Conservation (phyloP, 1,140 invertebrate species). For the Mactra quadrangularis region DNA sequence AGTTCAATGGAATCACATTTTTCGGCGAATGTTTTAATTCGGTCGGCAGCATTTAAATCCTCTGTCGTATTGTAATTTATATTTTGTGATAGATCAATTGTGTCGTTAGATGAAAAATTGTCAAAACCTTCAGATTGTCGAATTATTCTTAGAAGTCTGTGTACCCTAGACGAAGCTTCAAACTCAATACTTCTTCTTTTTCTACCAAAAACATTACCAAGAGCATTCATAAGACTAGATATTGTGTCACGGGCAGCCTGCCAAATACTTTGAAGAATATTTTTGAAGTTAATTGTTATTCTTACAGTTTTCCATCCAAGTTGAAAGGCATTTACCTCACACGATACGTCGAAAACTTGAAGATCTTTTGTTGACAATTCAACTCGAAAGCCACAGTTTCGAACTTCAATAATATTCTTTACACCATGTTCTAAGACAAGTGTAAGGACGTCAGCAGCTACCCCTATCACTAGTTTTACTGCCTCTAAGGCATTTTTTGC, state of each 20-base stretch:
- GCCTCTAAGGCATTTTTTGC: constrained; percentile 55
- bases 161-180: constrained; percentile 7
- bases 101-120: background rate
- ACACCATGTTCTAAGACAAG: constrained; percentile 39
- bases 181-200: constrained; percentile 27
- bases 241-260: constrained; percentile 52
- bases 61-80: background rate
- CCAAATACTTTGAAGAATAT: constrained; percentile 45
- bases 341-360: constrained; percentile 48
- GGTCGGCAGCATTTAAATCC: background rate
- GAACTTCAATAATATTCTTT: constrained; percentile 51
- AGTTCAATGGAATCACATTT: constrained; percentile 8
- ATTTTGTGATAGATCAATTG: constrained; percentile 16
- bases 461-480: constrained; percentile 47
- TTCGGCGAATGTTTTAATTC: constrained; percentile 11
- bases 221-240: background rate
- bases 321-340: constrained; percentile 50
- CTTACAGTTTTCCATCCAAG: constrained; percentile 31
- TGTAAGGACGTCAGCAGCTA: constrained; percentile 26
- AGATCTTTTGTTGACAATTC: constrained; percentile 47
- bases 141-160: background rate
- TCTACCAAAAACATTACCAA: constrained; percentile 20
- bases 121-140: background rate
- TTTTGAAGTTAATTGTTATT: constrained; percentile 54
- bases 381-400: constrained; percentile 53